These are phyloP conservation scores for Sisyra nigra DNA, from an alignment of 2,888 invertebrate genomes.

Conservation along the genomic window DNA sequence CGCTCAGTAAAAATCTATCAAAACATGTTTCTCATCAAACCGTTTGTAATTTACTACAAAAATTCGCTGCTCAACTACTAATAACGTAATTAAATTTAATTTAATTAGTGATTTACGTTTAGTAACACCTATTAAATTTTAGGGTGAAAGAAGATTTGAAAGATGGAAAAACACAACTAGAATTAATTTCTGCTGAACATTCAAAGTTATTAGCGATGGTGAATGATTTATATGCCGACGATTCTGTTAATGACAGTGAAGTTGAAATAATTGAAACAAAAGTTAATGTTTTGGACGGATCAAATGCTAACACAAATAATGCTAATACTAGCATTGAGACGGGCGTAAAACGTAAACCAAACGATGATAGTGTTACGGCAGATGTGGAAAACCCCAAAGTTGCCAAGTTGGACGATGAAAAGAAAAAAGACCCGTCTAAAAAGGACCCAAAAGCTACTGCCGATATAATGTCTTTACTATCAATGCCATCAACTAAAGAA, in stretches of 20 bases:
- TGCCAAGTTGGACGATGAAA: conserved; percentile 29
- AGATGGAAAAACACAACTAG: conserved; percentile 30
- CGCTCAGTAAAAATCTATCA: conserved; percentile 33
- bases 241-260: conserved; percentile 4
- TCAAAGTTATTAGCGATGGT: conserved; percentile 38
- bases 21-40: conserved; percentile 38
- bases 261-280: conserved; percentile 10
- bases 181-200: conserved; percentile 37
- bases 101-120: too few species aligned
- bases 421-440: conserved; percentile 31
- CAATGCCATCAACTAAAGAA: conserved; percentile 89
- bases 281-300: not conserved
- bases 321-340: conserved; percentile 16
- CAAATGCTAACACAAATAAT: conserved; percentile 17
- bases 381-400: conserved; percentile 19
- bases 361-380: conserved; percentile 17
- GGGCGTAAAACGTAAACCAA: conserved; percentile 29
- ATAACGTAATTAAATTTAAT: too few species aligned
- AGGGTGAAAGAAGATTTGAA: conserved; percentile 31
- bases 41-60: conserved; percentile 57
- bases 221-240: conserved; percentile 20
- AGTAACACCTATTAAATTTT: too few species aligned
- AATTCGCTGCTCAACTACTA: conserved; percentile 60
- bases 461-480: conserved; percentile 65
- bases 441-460: conserved; percentile 32